These are phyloP conservation scores for Galeopsomyia nigrocyanea DNA, from an alignment of 2,888 invertebrate species.

Conservation along the genomic window DNA sequence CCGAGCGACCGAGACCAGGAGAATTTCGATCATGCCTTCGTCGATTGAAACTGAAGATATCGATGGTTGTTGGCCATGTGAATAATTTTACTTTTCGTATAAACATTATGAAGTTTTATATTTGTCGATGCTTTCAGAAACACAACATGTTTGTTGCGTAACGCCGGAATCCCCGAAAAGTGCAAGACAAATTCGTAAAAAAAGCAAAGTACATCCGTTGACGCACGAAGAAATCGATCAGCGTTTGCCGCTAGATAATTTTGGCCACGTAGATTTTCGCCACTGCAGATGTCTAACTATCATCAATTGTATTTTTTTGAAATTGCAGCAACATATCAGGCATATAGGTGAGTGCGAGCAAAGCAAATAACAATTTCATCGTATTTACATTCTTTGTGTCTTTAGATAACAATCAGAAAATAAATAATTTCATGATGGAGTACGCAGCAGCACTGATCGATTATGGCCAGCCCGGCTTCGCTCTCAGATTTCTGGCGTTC, in stretches of 20 bases:
- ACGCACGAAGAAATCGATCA: neutral
- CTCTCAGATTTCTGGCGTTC: constrained; percentile 57
- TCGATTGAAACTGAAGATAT: neutral
- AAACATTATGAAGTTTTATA: too few relatives aligned
- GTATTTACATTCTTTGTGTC: neutral
- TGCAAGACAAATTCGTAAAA: neutral
- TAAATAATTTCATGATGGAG: constrained; percentile 61
- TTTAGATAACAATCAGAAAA: constrained; percentile 50
- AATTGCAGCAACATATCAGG: constrained; percentile 49
- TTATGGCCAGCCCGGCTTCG: constrained; percentile 59
- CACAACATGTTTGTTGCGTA: too few relatives aligned
- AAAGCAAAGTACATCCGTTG: constrained; percentile 25
- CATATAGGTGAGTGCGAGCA: constrained; percentile 43
- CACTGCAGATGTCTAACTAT: constrained; percentile 54
- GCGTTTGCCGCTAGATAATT: constrained; percentile 27
- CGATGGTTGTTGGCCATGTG: neutral
- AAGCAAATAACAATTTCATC: neutral
- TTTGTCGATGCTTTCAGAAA: too few relatives aligned
- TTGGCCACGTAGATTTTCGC: constrained; percentile 53
- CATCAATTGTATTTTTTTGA: constrained; percentile 50
- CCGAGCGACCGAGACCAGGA: neutral
- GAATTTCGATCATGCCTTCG: constrained; percentile 7
- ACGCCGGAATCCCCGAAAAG: too few relatives aligned
- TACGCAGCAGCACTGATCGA: constrained; percentile 61
- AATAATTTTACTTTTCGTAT: neutral